Evolutionary conservation across 2,113 vertebrate genomes (phyloP).

Genomic region (Caretta caretta): DNA sequence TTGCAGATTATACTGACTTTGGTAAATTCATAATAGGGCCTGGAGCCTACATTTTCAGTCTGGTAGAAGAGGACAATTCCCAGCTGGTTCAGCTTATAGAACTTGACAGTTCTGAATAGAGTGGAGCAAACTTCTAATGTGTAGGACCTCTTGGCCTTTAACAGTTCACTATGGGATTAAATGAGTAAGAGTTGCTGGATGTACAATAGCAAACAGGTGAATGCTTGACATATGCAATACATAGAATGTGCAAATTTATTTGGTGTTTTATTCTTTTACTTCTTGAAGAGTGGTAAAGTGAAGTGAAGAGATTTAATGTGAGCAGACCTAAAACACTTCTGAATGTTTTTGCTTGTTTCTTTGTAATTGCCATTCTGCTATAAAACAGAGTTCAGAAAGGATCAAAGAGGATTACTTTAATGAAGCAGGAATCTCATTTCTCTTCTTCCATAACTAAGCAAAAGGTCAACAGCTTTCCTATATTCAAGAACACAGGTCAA

Average conservation of each 20-base stretch:
- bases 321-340: too few species aligned
- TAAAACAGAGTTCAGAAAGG: neutral
- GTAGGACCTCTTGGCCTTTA: neutral
- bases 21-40: neutral
- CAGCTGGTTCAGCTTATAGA: neutral
- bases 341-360: neutral
- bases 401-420: neutral
- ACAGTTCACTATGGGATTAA: neutral
- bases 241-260: too few species aligned
- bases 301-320: too few species aligned
- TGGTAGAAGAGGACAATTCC: neutral
- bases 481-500: neutral
- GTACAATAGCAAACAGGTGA: too few species aligned
- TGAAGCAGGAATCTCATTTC: too few species aligned
- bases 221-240: too few species aligned
- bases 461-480: neutral
- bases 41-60: neutral
- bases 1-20: neutral
- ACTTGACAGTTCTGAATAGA: neutral
- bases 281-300: too few species aligned
- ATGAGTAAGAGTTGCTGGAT: neutral
- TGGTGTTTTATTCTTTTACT: too few species aligned
- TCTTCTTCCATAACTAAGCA: too few species aligned
- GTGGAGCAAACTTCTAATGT: neutral
- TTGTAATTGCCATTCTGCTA: neutral